These are phyloP conservation scores for Labia minor DNA, from an alignment of 2,888 invertebrate species.

Conservation along the genomic window DNA sequence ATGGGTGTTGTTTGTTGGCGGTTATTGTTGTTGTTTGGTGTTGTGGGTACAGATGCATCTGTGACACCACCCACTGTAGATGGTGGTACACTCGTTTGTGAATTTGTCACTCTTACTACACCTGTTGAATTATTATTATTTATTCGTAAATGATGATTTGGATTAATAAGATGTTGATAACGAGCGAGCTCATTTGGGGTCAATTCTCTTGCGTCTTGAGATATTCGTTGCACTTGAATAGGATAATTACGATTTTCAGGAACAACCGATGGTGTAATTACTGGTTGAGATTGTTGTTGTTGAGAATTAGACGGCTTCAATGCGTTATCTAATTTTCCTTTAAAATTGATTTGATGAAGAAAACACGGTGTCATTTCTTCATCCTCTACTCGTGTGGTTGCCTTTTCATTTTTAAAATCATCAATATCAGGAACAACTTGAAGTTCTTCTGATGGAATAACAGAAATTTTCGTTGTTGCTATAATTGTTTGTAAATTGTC, in stretches of 20 bases:
- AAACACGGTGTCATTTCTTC: constrained; percentile 28
- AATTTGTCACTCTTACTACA: neutral
- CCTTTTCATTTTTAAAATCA: constrained; percentile 33
- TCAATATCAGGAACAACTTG: constrained; percentile 47
- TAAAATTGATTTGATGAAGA: constrained; percentile 31
- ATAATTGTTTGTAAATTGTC: constrained; percentile 48
- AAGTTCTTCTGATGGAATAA: constrained; percentile 28
- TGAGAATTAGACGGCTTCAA: constrained; percentile 27
- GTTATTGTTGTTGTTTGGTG: neutral
- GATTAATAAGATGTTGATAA: constrained; percentile 32
- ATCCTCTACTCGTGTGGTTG: constrained; percentile 17
- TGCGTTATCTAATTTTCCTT: constrained; percentile 32
- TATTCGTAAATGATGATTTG: neutral
- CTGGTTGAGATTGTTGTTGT: neutral
- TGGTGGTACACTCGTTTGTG: neutral
- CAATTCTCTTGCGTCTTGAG: constrained; percentile 45
- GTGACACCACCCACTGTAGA: neutral
- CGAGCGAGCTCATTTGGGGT: constrained; percentile 43
- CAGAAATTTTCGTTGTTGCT: constrained; percentile 25
- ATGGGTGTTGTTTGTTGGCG: neutral
- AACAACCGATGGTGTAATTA: constrained; percentile 27
- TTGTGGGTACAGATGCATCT: neutral
- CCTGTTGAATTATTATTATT: neutral
- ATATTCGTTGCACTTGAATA: constrained; percentile 41
- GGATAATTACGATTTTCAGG: constrained; percentile 40